These are phyloP conservation scores for Brachionus plicatilis DNA, from an alignment of 1,140 invertebrate species.

Conservation along the genomic window DNA sequence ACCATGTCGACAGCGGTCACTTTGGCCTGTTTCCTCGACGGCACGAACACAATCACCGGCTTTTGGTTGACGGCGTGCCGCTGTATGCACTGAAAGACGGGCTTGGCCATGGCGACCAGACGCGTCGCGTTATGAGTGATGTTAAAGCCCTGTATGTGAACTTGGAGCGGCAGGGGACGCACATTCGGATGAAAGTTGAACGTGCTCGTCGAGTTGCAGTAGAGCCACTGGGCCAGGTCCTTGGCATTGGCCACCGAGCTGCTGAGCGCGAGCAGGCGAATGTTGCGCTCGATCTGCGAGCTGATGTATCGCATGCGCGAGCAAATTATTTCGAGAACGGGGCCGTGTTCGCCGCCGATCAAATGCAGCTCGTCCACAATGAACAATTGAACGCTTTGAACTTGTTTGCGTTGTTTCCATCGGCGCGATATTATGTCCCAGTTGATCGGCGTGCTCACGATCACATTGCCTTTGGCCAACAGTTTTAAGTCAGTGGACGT, in stretches of 20 bases:
- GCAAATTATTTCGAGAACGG: slow-evolving; percentile 92
- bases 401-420: slow-evolving; percentile 97
- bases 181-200: slow-evolving; percentile 99
- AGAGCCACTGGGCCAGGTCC: slow-evolving; percentile 93
- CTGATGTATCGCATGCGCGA: slow-evolving; percentile 95
- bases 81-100: slow-evolving; percentile 87
- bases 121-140: slow-evolving; percentile 92
- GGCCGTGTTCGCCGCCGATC: slow-evolving; percentile 60
- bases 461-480: slow-evolving; percentile 72
- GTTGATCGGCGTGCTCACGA: slow-evolving; percentile 92
- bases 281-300: slow-evolving; percentile 80
- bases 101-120: slow-evolving; percentile 92
- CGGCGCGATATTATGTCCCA: slow-evolving; percentile 96
- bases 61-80: slow-evolving; percentile 73
- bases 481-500: slow-evolving; percentile 93
- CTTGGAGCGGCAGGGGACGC: slow-evolving; percentile 82
- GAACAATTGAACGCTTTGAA: slow-evolving; percentile 89
- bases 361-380: slow-evolving; percentile 95
- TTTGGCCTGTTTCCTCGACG: slow-evolving; percentile 82
- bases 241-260: slow-evolving; percentile 88
- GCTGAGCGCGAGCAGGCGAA: slow-evolving; percentile 89
- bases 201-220: slow-evolving; percentile 79
- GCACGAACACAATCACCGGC: slow-evolving; percentile 92
- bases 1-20: slow-evolving; percentile 89
- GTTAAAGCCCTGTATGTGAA: slow-evolving; percentile 94